Base-by-base conservation (phyloP, 2,113 vertebrate genomes). In the Aldabrachelys gigantea region DNA sequence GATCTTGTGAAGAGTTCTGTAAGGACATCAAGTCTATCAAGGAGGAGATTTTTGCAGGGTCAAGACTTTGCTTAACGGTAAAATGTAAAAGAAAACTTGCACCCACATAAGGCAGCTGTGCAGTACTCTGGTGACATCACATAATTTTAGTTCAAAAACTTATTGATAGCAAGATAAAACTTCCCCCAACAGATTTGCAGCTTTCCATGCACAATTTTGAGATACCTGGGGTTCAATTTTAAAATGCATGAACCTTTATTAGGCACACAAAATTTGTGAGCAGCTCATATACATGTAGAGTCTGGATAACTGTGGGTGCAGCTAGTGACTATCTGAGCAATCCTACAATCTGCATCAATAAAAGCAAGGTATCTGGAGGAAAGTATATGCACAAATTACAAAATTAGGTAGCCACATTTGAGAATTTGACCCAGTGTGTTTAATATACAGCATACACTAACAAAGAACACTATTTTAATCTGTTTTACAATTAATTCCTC, bases 261-360 rank as follows among this genome's bases (percentile, higher is more conserved):
- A 5, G 29, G 53, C 56, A 29, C 82, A 93, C 35, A 89, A 89
- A 93, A 94, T 17, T 5, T 41, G 27, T 29, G 44, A 19, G 5
- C 0, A 1, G 94, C 9, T 11, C 1, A 2, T 29, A 10, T 79
- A 50, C n/a, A 54, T 5, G 80, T 2, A 50, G 29, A 7, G 89
- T 54, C 19, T 11, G 83, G 19, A 47, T 50, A 90, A 56, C 3
- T 79, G 1, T 41, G 65, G 35, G 8, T 69, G 65, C 65, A 69
- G 22, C 65, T 69, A 8, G 65, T 69, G 31, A 69, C 62, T 65
- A n/a, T 69, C 35, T 69, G 13, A 87, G 14, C 3, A 78, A 50
- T 50, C 59, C 89, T n/a, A 27, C 31, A 4, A 5, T 78, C 82
- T 44, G 50, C 35, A 31, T 1, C 14, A 10, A 50, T 2, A 80